Conservation (phyloP, 2,888 invertebrate genomes). For the Lamproptera curius region DNA sequence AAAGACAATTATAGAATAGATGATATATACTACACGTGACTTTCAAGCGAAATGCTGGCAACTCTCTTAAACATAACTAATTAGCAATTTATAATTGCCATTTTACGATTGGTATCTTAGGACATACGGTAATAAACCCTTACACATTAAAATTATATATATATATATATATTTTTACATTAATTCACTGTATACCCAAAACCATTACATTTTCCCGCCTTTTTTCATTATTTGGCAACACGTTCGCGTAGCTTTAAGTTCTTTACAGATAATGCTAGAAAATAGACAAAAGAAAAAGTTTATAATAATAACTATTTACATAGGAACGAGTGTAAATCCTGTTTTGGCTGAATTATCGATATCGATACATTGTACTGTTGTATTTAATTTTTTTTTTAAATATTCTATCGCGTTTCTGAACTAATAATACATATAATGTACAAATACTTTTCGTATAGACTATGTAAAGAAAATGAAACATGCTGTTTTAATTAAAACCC, state of each 20-base stretch:
- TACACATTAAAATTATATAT: constrained; percentile 25
- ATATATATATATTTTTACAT: constrained; percentile 17
- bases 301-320: constrained; percentile 47
- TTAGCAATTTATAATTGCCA: constrained; percentile 19
- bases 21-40: too few relatives aligned
- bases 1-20: too few relatives aligned
- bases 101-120: constrained; percentile 8
- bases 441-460: too few relatives aligned
- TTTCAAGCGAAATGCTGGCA: background rate
- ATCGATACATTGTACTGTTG: too few relatives aligned
- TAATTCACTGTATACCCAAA: constrained; percentile 36
- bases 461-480: too few relatives aligned
- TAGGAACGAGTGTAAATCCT: too few relatives aligned
- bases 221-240: constrained; percentile 58
- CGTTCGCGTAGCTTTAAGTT: constrained; percentile 44
- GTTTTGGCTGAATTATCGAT: too few relatives aligned
- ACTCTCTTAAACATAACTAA: constrained; percentile 1
- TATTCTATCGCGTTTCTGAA: too few relatives aligned
- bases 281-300: constrained; percentile 28
- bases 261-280: constrained; percentile 36
- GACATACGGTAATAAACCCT: constrained; percentile 12
- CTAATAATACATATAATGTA: too few relatives aligned
- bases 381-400: too few relatives aligned
- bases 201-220: constrained; percentile 45
- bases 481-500: too few relatives aligned